phyloP scores from a whole-genome alignment of 2,113 vertebrate genomes.

The Sinocyclocheilus grahami region DNA sequence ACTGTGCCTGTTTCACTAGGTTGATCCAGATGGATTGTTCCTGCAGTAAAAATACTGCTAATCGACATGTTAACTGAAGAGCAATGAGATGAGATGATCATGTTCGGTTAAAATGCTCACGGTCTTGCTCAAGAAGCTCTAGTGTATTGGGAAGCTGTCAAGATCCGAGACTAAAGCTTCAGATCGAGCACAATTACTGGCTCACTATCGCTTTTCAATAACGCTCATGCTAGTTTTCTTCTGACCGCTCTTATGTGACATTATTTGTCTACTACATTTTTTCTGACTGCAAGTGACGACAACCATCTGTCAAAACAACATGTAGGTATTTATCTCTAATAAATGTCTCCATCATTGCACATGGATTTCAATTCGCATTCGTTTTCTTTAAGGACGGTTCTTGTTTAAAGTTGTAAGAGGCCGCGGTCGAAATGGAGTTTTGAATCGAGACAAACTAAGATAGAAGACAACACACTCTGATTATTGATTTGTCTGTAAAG shows the following conservation, averaged over 20 bases:
- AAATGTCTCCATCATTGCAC: conserved; percentile 39
- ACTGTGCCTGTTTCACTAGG: background rate
- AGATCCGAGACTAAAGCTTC: background rate
- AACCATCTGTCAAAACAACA: conserved; percentile 54
- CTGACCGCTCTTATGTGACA: background rate
- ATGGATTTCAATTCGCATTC: conserved; percentile 29
- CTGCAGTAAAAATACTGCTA: background rate
- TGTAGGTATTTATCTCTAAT: conserved; percentile 29
- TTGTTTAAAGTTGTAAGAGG: background rate
- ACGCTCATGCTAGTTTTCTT: background rate
- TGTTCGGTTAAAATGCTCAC: background rate
- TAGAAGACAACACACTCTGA: conserved; percentile 14
- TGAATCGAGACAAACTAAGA: background rate
- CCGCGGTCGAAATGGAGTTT: background rate
- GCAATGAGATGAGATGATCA: background rate
- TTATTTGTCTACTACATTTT: conserved; percentile 1
- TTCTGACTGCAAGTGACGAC: background rate
- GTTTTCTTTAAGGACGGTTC: background rate
- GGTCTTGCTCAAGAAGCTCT: background rate
- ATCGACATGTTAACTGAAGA: background rate
- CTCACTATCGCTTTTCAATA: conserved; percentile 24
- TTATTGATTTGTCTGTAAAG: conserved; percentile 44
- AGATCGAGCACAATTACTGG: background rate
- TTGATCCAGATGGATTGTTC: background rate
- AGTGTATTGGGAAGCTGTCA: conserved; percentile 11